phyloP scores from a whole-genome alignment of 2,113 vertebrate genomes.

The Varanus komodoensis region DNA sequence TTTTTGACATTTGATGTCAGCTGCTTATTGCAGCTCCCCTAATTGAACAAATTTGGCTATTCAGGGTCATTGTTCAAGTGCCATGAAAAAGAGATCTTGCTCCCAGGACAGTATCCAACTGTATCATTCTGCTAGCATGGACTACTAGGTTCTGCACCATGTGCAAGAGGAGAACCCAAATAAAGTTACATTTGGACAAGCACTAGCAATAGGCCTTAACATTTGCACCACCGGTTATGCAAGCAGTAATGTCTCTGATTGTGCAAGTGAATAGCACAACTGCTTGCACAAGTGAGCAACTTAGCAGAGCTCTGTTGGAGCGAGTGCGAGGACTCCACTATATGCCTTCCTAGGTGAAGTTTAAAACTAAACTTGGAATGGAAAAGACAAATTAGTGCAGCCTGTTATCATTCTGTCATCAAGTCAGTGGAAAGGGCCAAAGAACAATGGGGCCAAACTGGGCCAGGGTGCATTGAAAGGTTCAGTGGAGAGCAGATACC shows the following conservation, averaged over 20 bases:
- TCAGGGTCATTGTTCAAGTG: slow-evolving; percentile 53
- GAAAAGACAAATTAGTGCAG: slow-evolving; percentile 52
- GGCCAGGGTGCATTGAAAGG: not conserved
- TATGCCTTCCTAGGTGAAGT: not conserved
- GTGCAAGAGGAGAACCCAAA: no score
- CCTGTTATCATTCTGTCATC: slow-evolving; percentile 40
- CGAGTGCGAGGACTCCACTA: no score
- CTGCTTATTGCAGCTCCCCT: slow-evolving; percentile 53
- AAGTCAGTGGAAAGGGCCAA: slow-evolving; percentile 8
- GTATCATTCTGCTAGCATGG: no score
- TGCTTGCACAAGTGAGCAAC: no score
- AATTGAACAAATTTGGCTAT: slow-evolving; percentile 57
- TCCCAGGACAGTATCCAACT: not conserved
- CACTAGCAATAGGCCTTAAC: no score
- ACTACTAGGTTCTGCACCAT: no score
- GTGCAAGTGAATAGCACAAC: no score
- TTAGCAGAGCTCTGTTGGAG: no score
- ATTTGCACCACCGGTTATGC: no score
- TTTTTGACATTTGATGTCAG: slow-evolving; percentile 59
- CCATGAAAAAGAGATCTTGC: slow-evolving; percentile 19
- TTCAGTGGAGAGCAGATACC: not conserved
- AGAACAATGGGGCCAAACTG: not conserved
- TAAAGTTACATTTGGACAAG: no score
- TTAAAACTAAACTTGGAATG: slow-evolving; percentile 37
- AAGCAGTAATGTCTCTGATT: no score